Percentiles rank a stretch among this genome's conserved stretches.
Evolutionary conservation across 2,797 vertebrate genomes (phyloP).

Genomic region (Myiothlypis coronata): DNA sequence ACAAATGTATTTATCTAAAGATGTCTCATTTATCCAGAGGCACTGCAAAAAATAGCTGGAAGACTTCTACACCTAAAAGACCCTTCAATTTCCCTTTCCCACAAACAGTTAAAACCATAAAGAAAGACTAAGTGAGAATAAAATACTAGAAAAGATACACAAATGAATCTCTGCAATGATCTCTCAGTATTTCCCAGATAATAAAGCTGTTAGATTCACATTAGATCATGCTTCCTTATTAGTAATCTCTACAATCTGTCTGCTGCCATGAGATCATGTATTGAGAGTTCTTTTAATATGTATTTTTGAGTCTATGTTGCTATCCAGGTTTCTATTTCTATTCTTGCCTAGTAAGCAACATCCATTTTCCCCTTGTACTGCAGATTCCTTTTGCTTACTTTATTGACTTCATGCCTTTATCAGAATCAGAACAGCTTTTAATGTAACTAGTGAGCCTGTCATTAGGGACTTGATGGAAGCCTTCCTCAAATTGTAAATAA

Average conservation of each 20-base stretch:
- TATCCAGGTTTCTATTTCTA: background rate
- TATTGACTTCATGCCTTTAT: slow-evolving; percentile 50
- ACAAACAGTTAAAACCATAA: background rate
- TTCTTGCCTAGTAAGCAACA: background rate
- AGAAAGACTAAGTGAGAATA: background rate
- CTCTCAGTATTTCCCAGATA: background rate
- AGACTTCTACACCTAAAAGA: background rate
- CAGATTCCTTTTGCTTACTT: background rate
- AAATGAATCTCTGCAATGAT: background rate
- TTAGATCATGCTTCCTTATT: background rate
- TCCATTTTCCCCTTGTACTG: background rate
- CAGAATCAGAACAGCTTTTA: slow-evolving; percentile 54
- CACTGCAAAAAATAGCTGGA: background rate
- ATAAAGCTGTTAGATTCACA: background rate
- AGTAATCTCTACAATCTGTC: background rate
- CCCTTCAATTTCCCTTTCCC: background rate
- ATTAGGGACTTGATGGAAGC: slow-evolving; percentile 57
- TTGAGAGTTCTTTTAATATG: background rate
- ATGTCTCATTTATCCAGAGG: background rate
- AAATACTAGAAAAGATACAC: background rate
- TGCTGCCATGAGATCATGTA: background rate
- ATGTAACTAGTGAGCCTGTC: slow-evolving; percentile 39
- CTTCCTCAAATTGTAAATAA: slow-evolving; percentile 67
- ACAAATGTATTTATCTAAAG: background rate
- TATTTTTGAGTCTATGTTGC: background rate